Percentiles rank a stretch among this genome's conserved stretches.
Evolutionary conservation across 2,113 vertebrate species (phyloP).

Genomic region (Butastur rufipennis): DNA sequence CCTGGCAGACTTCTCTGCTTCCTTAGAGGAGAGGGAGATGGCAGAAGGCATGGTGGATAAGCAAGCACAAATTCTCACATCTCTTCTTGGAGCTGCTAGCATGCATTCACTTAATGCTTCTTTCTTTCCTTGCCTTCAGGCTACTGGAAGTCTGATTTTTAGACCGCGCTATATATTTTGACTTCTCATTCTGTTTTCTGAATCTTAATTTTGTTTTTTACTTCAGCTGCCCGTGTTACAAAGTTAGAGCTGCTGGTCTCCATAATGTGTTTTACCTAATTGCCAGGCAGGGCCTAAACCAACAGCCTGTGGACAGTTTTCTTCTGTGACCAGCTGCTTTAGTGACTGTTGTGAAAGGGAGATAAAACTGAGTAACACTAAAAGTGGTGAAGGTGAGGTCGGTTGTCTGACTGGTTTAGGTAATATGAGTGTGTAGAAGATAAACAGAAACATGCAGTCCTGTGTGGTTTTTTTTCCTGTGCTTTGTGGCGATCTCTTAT

Average conservation of each 20-base stretch:
- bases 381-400: neutral
- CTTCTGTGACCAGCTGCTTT: neutral
- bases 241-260: neutral
- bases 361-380: neutral
- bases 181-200: neutral
- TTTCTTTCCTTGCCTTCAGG: neutral
- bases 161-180: neutral
- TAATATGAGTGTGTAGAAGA: neutral
- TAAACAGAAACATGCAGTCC: neutral
- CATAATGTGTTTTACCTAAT: neutral
- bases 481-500: neutral
- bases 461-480: neutral
- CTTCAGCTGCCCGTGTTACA: neutral
- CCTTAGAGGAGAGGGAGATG: neutral
- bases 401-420: neutral
- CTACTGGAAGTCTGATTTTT: neutral
- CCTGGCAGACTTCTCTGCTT: neutral
- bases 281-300: neutral
- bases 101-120: neutral
- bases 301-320: neutral
- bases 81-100: neutral
- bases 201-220: neutral
- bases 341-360: neutral
- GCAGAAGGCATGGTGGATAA: neutral
- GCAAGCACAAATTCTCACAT: neutral